These are phyloP conservation scores for Argyrosomus regius DNA, from an alignment of 2,797 vertebrate genomes.

Conservation along the genomic window DNA sequence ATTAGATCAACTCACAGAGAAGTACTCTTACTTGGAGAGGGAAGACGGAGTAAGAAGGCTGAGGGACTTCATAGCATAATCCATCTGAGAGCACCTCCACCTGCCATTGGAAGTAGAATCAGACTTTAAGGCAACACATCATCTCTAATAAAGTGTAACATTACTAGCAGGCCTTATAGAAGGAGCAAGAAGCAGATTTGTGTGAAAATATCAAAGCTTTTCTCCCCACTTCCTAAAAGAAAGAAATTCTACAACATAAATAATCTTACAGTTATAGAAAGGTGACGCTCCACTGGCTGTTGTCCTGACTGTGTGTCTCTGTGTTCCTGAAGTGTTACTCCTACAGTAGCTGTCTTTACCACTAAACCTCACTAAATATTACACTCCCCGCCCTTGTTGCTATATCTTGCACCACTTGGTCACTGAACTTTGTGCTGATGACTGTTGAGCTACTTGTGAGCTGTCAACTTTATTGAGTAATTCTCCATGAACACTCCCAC, in stretches of 20 bases:
- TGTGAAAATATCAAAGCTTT: not conserved
- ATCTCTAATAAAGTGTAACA: not conserved
- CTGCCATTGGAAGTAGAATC: constrained; percentile 26
- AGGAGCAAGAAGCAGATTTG: not conserved
- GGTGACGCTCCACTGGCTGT: not conserved
- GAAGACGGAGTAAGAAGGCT: constrained; percentile 88
- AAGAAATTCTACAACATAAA: not conserved
- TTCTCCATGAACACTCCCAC: constrained; percentile 43
- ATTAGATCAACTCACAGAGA: not conserved
- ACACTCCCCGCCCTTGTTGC: not conserved
- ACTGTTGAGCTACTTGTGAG: constrained; percentile 59
- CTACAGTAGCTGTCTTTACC: not conserved
- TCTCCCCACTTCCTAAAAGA: not conserved
- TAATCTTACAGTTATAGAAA: constrained; percentile 19
- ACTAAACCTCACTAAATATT: not conserved
- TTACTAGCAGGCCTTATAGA: not conserved
- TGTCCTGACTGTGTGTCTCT: not conserved
- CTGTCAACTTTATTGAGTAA: constrained; percentile 71
- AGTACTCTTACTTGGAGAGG: constrained; percentile 89
- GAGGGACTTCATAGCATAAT: constrained; percentile 94
- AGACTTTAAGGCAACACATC: constrained; percentile 12
- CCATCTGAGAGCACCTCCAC: constrained; percentile 81
- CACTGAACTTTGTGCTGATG: constrained; percentile 80
- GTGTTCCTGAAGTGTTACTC: constrained; percentile 11
- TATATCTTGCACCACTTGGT: constrained; percentile 61